Base-by-base conservation (phyloP, 2,797 vertebrate species). In the Eidolon dupreanum region DNA sequence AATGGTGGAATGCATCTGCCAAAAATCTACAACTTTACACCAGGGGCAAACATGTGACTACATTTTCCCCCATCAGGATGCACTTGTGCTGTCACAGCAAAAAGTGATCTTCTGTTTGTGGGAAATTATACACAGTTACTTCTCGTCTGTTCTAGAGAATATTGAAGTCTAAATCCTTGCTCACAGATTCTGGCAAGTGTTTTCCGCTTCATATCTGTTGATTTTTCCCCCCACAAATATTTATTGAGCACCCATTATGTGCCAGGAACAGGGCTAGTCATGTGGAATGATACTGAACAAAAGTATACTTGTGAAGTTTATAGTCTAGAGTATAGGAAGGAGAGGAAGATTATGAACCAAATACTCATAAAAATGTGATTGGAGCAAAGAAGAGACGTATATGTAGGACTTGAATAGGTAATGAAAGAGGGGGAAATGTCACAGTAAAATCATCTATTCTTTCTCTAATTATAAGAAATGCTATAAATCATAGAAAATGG, bases 71-170 rank as follows among this genome's bases (percentile, higher is more conserved):
- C 53, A 33, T 77, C 28, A 77, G 43, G 63, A 88, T 71, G 38
- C 63, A 84, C 92, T 96, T 94, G 41, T 96, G 93, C 97, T 97
- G 94, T 95, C 49, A 66, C 78, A 95, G 96, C 95, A 95, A 96
- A 98, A 97, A 95, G 33, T 95, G 86, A 97, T 97, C 78, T 97
- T 87, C 94, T 94, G 90, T 95, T 97, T 95, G 90, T 96, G 94
- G 88, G 78, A 96, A 97, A 95, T 93, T 81, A 88, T 94, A 82
- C 63, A 87, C 41, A 93, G 66, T 94, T 90, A 6, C 17, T 41
- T 96, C 43, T 93, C 94, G 73, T 88, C 61, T 90, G 24, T 90
- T n/a, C 53, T 95, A 82, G 71, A 74, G 57, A 71, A 94, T 92
- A 88, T 88, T 86, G 38, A 82, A 90, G 82, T 71, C 81, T 65